Percentiles rank a stretch among this genome's conserved stretches.
Evolutionary conservation across 2,113 vertebrate species (phyloP).

Genomic region (Microcebus jonahi): DNA sequence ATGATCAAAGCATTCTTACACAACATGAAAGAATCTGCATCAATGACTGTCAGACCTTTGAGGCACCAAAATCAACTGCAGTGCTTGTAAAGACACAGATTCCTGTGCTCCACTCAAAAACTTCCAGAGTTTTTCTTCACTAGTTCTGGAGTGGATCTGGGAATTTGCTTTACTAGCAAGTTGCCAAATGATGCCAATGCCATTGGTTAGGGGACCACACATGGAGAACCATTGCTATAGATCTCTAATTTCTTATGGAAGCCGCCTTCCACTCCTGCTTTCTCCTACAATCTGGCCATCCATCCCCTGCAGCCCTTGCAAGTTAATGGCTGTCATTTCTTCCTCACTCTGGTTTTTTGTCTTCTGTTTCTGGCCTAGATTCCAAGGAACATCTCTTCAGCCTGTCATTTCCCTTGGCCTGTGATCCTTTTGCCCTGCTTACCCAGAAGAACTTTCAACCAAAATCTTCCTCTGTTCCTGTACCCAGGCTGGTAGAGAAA

Average conservation of each 20-base stretch:
- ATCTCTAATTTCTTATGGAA: background rate
- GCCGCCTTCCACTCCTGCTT: background rate
- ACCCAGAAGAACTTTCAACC: background rate
- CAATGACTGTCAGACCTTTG: background rate
- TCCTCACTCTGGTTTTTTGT: background rate
- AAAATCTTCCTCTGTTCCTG: background rate
- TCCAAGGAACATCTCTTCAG: background rate
- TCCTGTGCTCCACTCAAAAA: background rate
- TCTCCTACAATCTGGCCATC: background rate
- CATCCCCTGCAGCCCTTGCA: background rate
- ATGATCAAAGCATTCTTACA: background rate
- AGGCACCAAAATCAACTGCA: background rate
- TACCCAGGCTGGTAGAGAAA: background rate
- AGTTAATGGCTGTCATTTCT: background rate
- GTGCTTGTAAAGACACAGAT: background rate
- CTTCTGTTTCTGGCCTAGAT: background rate
- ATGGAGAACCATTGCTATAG: background rate
- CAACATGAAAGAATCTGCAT: background rate
- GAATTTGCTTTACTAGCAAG: background rate
- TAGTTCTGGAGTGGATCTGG: background rate
- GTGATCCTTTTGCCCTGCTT: background rate
- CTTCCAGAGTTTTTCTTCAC: background rate
- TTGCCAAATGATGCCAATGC: background rate
- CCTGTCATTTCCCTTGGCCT: background rate
- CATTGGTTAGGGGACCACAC: background rate